Evolutionary conservation across 2,888 invertebrate genomes (phyloP), one percentile per base, ranked within the genome.

Genomic region (Abscondita cerata): DNA sequence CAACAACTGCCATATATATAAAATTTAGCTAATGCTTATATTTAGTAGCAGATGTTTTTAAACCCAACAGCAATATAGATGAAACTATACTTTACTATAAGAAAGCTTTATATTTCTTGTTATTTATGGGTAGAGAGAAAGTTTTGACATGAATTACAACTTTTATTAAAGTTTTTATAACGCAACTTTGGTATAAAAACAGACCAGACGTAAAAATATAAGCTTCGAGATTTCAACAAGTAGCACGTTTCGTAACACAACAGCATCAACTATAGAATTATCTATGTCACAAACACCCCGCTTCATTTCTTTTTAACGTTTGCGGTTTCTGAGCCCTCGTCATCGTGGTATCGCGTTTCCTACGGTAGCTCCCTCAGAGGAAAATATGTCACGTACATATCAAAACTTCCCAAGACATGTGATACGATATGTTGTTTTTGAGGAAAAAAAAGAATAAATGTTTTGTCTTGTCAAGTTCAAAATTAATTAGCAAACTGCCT

Each of bases 351-450:
- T 63, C 62, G 62, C 62, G 56, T 68, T 66, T 56, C 65, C 59
- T 50, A 15, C 59, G 60, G 50, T 36, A 53, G 62, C 62, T 68
- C 68, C 68, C 68, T 52, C 52, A 18, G 67, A 66, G 66, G 51
- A 66, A 67, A 67, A 67, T 68, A 67, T 64, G 70, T 70, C 70
- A 70, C 70, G 70, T 70, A 68, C 69, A 61, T 66, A 70, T 69
- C 70, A 69, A 65, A 69, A 70, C 61, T 70, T 69, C 44, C 12
- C 64, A 16, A 57, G 67, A 67, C 67, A 67, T 67, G 67, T 64
- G 67, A 70, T 70, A 65, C 62, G 59, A 60, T 18, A 34, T 16
- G 36, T 60, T 65, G 53, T 46, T 54, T 44, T 41, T 51, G 47
- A 36, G 31, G 50, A 44, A 52, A 57, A 53, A 52, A 60, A 46